These are phyloP conservation scores for Heliconius eleuchia DNA, from an alignment of 1,140 invertebrate genomes.

Conservation along the genomic window DNA sequence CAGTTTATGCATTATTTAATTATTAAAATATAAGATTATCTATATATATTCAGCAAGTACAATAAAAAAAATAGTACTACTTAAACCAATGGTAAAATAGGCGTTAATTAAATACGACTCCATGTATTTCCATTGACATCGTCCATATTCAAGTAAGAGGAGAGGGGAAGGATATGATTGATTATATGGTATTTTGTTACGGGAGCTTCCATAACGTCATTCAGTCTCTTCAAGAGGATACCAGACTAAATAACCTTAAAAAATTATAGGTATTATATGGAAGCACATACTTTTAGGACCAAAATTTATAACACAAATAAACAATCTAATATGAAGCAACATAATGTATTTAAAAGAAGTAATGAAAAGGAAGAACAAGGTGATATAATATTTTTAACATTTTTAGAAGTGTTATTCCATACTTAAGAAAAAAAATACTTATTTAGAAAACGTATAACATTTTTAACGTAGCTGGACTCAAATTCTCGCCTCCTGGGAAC, in stretches of 20 bases:
- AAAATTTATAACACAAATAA: conserved; percentile 33
- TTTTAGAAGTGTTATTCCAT: too few species aligned
- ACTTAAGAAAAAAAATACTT: too few species aligned
- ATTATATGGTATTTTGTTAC: conserved; percentile 72
- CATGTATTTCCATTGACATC: conserved; percentile 53
- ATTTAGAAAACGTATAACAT: too few species aligned
- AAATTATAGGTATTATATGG: conserved; percentile 5
- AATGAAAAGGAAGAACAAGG: conserved; percentile 38
- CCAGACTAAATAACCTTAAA: conserved; percentile 20
- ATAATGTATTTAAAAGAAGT: conserved; percentile 48
- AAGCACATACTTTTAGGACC: conserved; percentile 25
- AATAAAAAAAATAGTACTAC: too few species aligned
- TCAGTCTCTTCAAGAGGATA: conserved; percentile 34
- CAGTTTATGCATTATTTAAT: too few species aligned
- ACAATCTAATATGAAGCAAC: conserved; percentile 40
- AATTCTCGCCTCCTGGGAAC: too few species aligned
- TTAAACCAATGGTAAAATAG: background rate
- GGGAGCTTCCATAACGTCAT: conserved; percentile 50
- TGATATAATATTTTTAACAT: background rate
- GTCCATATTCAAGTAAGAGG: conserved; percentile 68
- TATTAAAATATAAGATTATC: too few species aligned
- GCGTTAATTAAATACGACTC: conserved; percentile 43
- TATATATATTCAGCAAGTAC: too few species aligned
- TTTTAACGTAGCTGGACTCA: too few species aligned
- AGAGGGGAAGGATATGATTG: conserved; percentile 71